phyloP scores from a whole-genome alignment of 2,113 vertebrate species.

The Sterna hirundo region DNA sequence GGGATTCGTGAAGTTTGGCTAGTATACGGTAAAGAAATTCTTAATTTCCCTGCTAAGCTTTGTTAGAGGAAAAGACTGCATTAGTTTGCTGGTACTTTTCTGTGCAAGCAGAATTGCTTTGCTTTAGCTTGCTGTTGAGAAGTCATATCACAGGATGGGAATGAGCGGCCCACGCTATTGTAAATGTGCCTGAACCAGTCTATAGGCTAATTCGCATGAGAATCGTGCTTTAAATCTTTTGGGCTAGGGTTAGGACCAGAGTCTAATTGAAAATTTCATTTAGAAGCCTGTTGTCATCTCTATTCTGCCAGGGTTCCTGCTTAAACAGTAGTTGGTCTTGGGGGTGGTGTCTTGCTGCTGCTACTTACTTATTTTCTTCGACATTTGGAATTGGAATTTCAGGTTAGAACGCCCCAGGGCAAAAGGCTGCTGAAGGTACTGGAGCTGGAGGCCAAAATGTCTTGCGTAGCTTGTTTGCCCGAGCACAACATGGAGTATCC shows the following conservation, averaged over 20 bases:
- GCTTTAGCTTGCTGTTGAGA: not conserved
- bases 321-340: not conserved
- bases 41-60: not conserved
- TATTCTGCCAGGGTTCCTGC: not conserved
- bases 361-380: not conserved
- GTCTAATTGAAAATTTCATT: not conserved
- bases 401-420: not conserved
- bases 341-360: not conserved
- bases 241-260: not conserved
- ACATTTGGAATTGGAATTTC: not conserved
- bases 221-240: not conserved
- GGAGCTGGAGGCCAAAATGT: not conserved
- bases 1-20: not conserved
- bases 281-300: not conserved
- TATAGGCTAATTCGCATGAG: not conserved
- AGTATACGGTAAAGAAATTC: not conserved
- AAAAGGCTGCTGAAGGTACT: not conserved
- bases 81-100: not conserved
- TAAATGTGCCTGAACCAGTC: not conserved
- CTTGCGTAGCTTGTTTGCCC: not conserved
- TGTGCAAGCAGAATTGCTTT: not conserved
- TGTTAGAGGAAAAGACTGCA: not conserved
- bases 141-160: not conserved
- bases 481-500: not conserved
- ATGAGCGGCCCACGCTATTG: not conserved